A percentile compares a stretch with the other conserved stretches of the same genome.
These are phyloP conservation scores for Calidris pygmaea DNA, from an alignment of 2,113 vertebrate genomes.

Conservation along the genomic window DNA sequence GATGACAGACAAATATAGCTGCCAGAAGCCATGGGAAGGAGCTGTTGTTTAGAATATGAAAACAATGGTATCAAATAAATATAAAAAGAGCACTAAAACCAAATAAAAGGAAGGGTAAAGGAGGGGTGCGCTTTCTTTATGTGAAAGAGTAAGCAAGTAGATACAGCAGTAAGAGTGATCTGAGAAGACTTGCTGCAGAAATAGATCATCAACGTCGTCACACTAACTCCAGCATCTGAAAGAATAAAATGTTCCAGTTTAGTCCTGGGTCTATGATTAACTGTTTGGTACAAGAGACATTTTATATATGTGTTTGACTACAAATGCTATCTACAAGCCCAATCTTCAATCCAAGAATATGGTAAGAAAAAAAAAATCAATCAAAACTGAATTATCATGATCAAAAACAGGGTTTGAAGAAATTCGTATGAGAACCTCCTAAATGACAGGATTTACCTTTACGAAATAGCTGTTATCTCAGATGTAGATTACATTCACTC, in stretches of 20 bases:
- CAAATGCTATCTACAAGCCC: not conserved
- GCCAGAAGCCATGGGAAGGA: not conserved
- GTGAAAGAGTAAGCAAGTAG: not conserved
- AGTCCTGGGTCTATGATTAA: not conserved
- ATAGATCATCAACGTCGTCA: not conserved
- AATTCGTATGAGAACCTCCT: not conserved
- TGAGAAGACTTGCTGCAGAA: not conserved
- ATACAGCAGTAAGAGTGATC: not conserved
- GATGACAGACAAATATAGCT: not conserved
- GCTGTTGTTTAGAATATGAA: not conserved
- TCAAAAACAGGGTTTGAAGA: not conserved
- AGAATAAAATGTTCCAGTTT: not conserved
- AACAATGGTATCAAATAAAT: not conserved
- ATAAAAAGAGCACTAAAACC: not conserved
- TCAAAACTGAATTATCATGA: not conserved
- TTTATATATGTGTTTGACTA: not conserved
- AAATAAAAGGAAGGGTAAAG: not conserved
- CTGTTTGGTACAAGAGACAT: not conserved
- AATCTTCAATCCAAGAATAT: not conserved
- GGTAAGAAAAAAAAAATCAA: not conserved
- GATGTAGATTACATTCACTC: not conserved
- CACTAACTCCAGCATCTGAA: not conserved
- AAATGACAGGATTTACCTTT: not conserved
- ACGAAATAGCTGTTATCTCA: not conserved
- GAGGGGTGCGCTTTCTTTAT: not conserved